Evolutionary conservation across 2,888 invertebrate genomes (phyloP), one percentile per base, ranked within the genome.

Genomic region (Apodemia mormo): DNA sequence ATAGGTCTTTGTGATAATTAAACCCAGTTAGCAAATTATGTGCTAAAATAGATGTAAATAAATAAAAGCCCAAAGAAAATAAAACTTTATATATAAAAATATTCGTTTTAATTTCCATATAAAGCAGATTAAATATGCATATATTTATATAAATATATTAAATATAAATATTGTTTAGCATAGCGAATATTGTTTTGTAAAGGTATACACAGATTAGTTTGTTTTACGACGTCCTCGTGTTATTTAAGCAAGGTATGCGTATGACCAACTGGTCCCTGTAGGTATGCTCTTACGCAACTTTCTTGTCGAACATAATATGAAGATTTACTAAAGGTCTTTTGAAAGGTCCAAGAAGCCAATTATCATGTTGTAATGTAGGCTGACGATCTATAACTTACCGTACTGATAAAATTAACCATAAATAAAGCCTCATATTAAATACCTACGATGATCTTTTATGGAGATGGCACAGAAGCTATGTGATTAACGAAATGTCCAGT

Each of bases 261-360:
- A 61, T 81, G 81, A 79, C 79, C 78, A 72, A 79, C 79, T 78
- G 77, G 81, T 77, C 79, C 76, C 75, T 76, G 73, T 78, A 61
- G 33, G 33, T 77, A 75, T 76, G 78, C 77, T 76, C 76, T 83
- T 83, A 80, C 81, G 83, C 81, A 84, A 84, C 80, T 82, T 81
- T 83, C 82, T 80, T 80, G 79, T 77, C 78, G 61, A 76, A 77
- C 76, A 74, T 14, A 45, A 45, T 74, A 75, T 77, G 77, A 79
- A 80, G 79, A 82, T 81, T 80, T 79, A 78, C 80, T 74, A 78
- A 78, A 79, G 80, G 79, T 77, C 79, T 82, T 81, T 82, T 79
- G 78, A 79, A 80, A 77, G 75, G 76, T 78, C 75, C 75, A 74
- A 71, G 78, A 76, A 78, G 77, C 77, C 79, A 81, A 79, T 80